These are phyloP conservation scores for Cherax quadricarinatus DNA, from an alignment of 1,140 invertebrate genomes.

Conservation along the genomic window DNA sequence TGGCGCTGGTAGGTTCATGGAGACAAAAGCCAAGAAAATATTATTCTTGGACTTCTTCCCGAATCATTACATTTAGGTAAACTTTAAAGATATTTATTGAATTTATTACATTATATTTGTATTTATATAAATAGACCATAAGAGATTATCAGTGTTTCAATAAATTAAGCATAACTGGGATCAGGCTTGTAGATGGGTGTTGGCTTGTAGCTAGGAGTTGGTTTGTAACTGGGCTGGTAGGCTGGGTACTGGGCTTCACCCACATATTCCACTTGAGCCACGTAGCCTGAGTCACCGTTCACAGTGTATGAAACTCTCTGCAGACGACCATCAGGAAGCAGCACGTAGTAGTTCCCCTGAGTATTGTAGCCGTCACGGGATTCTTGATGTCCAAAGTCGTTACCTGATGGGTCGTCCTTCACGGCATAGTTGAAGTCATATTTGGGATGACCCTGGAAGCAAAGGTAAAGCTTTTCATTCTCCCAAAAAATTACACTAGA, in stretches of 20 bases:
- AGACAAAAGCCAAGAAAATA: too few species aligned
- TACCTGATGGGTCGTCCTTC: slow-evolving; percentile 85
- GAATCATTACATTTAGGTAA: too few species aligned
- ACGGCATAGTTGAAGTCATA: slow-evolving; percentile 92
- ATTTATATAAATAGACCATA: too few species aligned
- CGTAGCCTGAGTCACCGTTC: slow-evolving; percentile 78
- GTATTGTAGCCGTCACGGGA: slow-evolving; percentile 87
- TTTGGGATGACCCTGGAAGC: slow-evolving; percentile 78
- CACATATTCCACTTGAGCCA: slow-evolving; percentile 73
- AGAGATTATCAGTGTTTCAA: too few species aligned
- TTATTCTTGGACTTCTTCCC: too few species aligned
- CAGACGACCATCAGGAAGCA: slow-evolving; percentile 83
- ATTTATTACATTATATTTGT: too few species aligned
- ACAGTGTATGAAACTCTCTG: slow-evolving; percentile 82
- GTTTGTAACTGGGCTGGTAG: background rate
- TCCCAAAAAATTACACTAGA: too few species aligned
- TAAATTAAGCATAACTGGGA: too few species aligned
- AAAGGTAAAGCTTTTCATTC: background rate
- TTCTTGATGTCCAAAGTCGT: slow-evolving; percentile 89
- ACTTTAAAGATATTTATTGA: too few species aligned
- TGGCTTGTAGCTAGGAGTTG: background rate
- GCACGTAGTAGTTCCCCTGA: slow-evolving; percentile 88
- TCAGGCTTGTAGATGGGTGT: background rate
- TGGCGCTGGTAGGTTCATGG: too few species aligned
- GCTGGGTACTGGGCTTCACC: slow-evolving; percentile 43